A percentile compares a stretch with the other conserved stretches of the same genome.
These are phyloP conservation scores for Ectobius pallidus DNA, from an alignment of 2,888 invertebrate species.

Conservation along the genomic window DNA sequence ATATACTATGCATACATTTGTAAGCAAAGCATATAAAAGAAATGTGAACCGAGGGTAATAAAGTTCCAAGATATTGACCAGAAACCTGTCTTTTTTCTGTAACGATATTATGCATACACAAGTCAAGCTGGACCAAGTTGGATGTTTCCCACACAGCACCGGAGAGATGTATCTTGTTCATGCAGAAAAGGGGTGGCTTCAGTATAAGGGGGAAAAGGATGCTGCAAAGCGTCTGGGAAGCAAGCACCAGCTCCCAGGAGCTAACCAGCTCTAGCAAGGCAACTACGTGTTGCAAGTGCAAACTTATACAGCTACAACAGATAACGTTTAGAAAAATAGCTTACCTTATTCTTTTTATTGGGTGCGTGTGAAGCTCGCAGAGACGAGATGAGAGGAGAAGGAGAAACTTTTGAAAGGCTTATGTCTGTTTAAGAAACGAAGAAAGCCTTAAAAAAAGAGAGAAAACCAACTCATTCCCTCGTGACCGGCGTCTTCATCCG, in stretches of 20 bases:
- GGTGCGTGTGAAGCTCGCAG: constrained; percentile 4
- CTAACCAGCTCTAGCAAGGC: too few species aligned
- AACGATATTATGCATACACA: background rate
- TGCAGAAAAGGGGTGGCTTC: constrained; percentile 22
- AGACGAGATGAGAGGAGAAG: background rate
- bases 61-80: background rate
- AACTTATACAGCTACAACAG: background rate
- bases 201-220: background rate
- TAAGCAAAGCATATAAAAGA: background rate
- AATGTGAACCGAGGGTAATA: background rate
- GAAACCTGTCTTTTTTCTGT: constrained; percentile 11
- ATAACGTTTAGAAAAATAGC: background rate
- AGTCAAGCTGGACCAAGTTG: constrained; percentile 5
- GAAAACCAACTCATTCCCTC: constrained; percentile 3
- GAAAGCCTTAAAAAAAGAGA: background rate
- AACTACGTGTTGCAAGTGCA: background rate
- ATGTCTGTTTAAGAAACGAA: constrained; percentile 5
- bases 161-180: constrained; percentile 1
- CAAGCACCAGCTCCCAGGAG: background rate
- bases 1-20: background rate
- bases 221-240: background rate
- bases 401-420: background rate
- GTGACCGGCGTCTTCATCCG: constrained; percentile 21
- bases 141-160: background rate
- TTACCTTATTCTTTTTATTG: background rate